A percentile compares a stretch with the other conserved stretches of the same genome.
phyloP scores from a whole-genome alignment of 2,797 vertebrate genomes.

The Characodon lateralis region DNA sequence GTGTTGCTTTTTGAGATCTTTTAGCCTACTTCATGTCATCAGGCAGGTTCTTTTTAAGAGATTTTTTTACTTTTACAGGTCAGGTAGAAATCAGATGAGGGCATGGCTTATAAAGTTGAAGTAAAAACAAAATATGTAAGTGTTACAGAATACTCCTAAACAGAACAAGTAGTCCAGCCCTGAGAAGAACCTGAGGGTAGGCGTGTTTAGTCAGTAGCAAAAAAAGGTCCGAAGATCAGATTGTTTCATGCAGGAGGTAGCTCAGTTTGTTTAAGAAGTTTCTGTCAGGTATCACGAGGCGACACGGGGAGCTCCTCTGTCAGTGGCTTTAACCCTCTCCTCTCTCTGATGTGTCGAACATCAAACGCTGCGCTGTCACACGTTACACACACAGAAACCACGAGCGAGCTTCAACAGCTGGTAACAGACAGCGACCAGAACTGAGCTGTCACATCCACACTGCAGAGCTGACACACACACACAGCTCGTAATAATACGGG shows the following conservation, averaged over 20 bases:
- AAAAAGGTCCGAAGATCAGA: conserved; percentile 13
- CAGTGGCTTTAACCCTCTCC: conserved; percentile 63
- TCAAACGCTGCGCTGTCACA: conserved; percentile 64
- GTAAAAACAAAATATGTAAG: neutral
- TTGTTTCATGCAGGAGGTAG: neutral
- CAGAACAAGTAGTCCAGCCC: too few species aligned
- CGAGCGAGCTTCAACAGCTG: conserved; percentile 72
- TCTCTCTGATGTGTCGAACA: conserved; percentile 66
- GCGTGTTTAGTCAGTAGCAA: too few species aligned
- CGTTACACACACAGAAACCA: conserved; percentile 29
- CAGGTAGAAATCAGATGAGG: neutral
- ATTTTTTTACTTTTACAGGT: neutral
- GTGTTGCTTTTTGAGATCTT: neutral
- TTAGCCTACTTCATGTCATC: neutral
- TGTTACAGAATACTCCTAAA: too few species aligned
- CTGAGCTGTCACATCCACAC: conserved; percentile 73
- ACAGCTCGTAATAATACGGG: conserved; percentile 2
- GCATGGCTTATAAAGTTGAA: neutral
- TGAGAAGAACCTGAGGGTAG: neutral
- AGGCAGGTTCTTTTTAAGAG: neutral
- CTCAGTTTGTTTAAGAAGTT: conserved; percentile 34
- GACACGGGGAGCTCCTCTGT: conserved; percentile 31
- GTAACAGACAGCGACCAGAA: conserved; percentile 73
- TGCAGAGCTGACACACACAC: conserved; percentile 36
- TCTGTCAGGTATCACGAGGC: conserved; percentile 18